A percentile compares a stretch with the other conserved stretches of the same genome.
These are phyloP conservation scores for Pipistrellus pygmaeus DNA, from an alignment of 2,797 vertebrate species.

Conservation along the genomic window DNA sequence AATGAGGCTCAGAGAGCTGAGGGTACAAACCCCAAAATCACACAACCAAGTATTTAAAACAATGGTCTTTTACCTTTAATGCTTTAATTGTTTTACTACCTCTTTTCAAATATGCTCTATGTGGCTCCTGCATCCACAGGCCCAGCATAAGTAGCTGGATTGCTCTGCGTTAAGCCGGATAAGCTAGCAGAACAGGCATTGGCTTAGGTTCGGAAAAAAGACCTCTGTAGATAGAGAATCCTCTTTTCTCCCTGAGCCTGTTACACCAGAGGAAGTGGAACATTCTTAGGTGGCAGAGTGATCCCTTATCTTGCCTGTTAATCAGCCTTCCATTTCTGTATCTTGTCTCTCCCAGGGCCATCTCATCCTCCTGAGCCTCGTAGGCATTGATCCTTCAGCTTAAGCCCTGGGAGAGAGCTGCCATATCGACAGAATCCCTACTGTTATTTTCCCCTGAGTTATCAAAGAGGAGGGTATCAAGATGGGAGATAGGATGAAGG, in stretches of 20 bases:
- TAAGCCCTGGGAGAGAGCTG: conserved; percentile 52
- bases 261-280: neutral
- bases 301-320: conserved; percentile 66
- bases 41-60: neutral
- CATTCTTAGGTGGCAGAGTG: neutral
- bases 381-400: conserved; percentile 63
- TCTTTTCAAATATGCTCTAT: neutral
- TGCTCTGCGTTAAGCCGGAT: conserved; percentile 32
- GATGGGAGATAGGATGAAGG: neutral
- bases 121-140: neutral
- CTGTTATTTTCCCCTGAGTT: neutral
- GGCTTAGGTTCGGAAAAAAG: conserved; percentile 36
- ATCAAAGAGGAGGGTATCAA: conserved; percentile 30
- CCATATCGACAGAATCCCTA: conserved; percentile 10
- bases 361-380: neutral
- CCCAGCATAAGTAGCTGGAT: neutral
- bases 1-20: conserved; percentile 11
- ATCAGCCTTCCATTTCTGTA: conserved; percentile 40
- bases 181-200: conserved; percentile 15
- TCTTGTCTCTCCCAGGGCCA: neutral
- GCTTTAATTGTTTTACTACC: neutral
- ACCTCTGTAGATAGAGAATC: conserved; percentile 52
- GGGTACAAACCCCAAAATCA: neutral
- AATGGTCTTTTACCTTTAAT: neutral
- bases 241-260: conserved; percentile 54